Base-by-base conservation (phyloP, 2,113 vertebrate species). In the Noctilio leporinus region DNA sequence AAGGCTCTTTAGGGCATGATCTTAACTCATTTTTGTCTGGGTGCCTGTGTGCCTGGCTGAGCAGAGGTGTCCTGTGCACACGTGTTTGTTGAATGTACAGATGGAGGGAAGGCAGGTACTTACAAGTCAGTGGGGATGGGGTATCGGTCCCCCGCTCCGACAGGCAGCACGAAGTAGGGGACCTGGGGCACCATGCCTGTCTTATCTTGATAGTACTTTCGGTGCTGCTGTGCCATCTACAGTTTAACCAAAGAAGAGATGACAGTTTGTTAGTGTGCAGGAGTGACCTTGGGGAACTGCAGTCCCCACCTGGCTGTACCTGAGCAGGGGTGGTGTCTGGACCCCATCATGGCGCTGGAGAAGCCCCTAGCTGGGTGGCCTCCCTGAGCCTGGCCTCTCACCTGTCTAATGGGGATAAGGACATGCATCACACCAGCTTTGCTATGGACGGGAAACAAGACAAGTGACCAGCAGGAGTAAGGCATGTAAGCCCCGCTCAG, bases 131-230 rank as follows among this genome's bases (percentile, higher is more conserved):
- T 96, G 2, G 98, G 98, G 22, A 97, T 73, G 2, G 97, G 98
- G 20, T 96, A 97, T 19, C 51, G 96, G 0, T 98, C 97, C 35
- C 10, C 38, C n/a, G 98, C 97, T 81, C 47, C 97, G 38, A 86
- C 77, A 0, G 98, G 98, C 86, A 98, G 78, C 81, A 98, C 59
- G 9, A 99, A 99, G 96, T 98, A 98, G 9, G 97, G 97, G 9
- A 98, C 96, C 6, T 10, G 53, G 11, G 92, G 64, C 19, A 97
- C 65, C 0, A 9, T 94, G 57, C 98, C 97, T 0, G 97, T 98
- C 96, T 94, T 98, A 96, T 99, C 98, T 45, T 1, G 67, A 92
- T 98, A 99, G 83, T 97, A 84, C 12, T 96, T 91, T 1, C 97
- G 94, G 51, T 99, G 98, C 93, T 97, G 91, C 94, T 98, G 98